These are phyloP conservation scores for Brotula barbata DNA, from an alignment of 2,797 vertebrate genomes.

Conservation along the genomic window DNA sequence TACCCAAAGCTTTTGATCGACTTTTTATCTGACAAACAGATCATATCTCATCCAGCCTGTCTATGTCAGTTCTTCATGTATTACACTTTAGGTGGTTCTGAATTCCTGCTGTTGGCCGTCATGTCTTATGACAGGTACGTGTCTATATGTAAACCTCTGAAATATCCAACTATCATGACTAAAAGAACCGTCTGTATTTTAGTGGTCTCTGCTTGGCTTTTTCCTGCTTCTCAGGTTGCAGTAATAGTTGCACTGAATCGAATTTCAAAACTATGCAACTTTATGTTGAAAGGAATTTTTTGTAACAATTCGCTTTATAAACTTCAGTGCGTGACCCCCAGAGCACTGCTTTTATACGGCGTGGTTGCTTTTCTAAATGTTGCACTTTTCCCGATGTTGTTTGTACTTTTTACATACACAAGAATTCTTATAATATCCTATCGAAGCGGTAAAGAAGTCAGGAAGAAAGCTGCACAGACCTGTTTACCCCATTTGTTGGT, in stretches of 20 bases:
- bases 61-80: slow-evolving; percentile 30
- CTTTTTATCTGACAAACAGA: slow-evolving; percentile 38
- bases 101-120: slow-evolving; percentile 43
- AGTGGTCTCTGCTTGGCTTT: slow-evolving; percentile 24
- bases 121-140: slow-evolving; percentile 60
- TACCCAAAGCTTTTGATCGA: slow-evolving; percentile 52
- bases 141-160: slow-evolving; percentile 57
- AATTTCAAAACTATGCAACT: slow-evolving; percentile 11
- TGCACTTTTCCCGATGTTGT: slow-evolving; percentile 2
- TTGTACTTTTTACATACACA: slow-evolving; percentile 46
- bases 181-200: slow-evolving; percentile 14
- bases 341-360: not conserved
- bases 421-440: slow-evolving; percentile 34
- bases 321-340: not conserved
- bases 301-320: slow-evolving; percentile 30
- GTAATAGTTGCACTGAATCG: not conserved
- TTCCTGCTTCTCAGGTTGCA: slow-evolving; percentile 21
- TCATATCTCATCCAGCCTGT: slow-evolving; percentile 33
- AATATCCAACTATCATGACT: slow-evolving; percentile 42
- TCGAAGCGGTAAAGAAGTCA: slow-evolving; percentile 18
- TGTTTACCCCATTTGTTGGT: slow-evolving; percentile 52
- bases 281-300: slow-evolving; percentile 34
- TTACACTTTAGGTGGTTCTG: slow-evolving; percentile 26
- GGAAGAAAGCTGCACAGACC: slow-evolving; percentile 43
- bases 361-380: not conserved